These are phyloP conservation scores for Pachydiplax longipennis DNA, from an alignment of 2,888 invertebrate species.

Conservation along the genomic window DNA sequence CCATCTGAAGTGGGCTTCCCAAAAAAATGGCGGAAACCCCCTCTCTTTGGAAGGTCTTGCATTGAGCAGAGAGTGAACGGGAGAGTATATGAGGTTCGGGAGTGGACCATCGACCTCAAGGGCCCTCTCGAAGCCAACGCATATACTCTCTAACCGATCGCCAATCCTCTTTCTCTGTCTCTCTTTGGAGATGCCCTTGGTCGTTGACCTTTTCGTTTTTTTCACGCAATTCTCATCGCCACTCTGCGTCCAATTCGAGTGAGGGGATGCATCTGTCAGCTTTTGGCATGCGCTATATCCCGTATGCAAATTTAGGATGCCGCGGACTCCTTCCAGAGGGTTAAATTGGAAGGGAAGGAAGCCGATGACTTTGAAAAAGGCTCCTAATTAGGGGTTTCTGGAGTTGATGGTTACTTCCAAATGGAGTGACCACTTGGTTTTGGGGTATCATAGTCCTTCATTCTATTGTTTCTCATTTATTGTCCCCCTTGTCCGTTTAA, in stretches of 20 bases:
- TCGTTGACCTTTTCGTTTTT: neutral
- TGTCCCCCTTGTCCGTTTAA: no score
- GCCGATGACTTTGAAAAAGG: neutral
- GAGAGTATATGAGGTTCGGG: neutral
- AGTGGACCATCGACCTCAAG: neutral
- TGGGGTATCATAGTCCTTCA: no score
- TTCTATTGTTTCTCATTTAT: no score
- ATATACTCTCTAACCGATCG: neutral
- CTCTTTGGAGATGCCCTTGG: neutral
- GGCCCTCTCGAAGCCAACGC: neutral
- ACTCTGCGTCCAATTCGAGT: neutral
- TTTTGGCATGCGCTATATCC: neutral
- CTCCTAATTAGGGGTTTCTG: neutral
- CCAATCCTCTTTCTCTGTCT: neutral
- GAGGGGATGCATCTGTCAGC: neutral
- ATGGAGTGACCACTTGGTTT: no score
- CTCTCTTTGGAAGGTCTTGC: neutral
- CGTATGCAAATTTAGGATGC: neutral
- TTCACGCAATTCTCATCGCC: neutral
- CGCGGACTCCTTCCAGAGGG: neutral
- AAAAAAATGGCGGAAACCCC: neutral
- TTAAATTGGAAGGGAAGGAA: neutral
- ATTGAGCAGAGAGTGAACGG: conserved; percentile 19
- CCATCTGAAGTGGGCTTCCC: conserved; percentile 15
- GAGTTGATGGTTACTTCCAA: no score